Evolutionary conservation across 2,113 vertebrate genomes (phyloP), one percentile per base, ranked within the genome.

Genomic region (Falco punctatus): DNA sequence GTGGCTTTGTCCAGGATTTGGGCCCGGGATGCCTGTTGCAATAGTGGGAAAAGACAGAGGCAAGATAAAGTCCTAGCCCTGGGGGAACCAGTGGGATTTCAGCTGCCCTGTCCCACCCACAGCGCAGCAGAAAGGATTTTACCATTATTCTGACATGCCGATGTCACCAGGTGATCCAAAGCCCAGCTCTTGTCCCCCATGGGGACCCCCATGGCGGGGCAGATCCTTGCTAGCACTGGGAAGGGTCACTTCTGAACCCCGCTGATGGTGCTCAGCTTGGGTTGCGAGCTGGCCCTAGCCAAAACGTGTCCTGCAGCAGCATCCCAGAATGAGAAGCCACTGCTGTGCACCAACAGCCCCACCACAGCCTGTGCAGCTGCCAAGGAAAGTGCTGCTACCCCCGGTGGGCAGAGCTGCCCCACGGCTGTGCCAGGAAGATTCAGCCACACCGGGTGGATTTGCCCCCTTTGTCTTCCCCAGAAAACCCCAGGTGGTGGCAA

Each of bases 1-100:
- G 99, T 99, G 97, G 99, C 99, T 99, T 99, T 99, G 98, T 99
- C 99, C 98, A 99, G 98, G 98, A 99, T 99, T 98, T 99, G 99
- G 97, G 99, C 99, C 98, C 99, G 98, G 97, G 99, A 99, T 96
- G 99, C 99, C 99, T 99, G 99, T 98, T 98, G 97, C 96, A 97
- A 98, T 97, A 98, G 94, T 97, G 97, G 81, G 94, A 97, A 98
- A 96, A 97, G 97, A 72, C 95, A 96, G 46, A 96, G 64, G 97
- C 96, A 62, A 98, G 95, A 98, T 98, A 98, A 98, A 98, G 97
- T 98, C 97, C 94, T 94, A 88, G 96, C 79, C 26, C 79, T 3
- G 10, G 27, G 18, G 4, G 3, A 21, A 28, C 38, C 11, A 1
- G 5, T 1, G 10, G n/a, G 33, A 16, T 59, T 85, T 35, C 1